Percentiles rank a stretch among this genome's conserved stretches.
These are phyloP conservation scores for Eueides isabella DNA, from an alignment of 1,140 invertebrate genomes.

Conservation along the genomic window DNA sequence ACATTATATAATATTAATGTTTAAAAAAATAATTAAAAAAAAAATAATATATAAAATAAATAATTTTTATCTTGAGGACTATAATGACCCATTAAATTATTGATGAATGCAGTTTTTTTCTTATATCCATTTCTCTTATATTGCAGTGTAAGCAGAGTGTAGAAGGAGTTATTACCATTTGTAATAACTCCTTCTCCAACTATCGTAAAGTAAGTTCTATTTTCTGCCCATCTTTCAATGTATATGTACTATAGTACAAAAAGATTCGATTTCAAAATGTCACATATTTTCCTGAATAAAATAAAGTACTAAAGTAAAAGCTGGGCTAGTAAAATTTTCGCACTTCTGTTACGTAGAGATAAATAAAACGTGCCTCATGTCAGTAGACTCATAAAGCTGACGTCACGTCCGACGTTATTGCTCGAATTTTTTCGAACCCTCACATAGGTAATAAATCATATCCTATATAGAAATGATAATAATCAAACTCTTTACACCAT, in stretches of 20 bases:
- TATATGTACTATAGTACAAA: not conserved
- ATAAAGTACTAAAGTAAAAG: constrained; percentile 8
- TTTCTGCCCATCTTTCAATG: no score
- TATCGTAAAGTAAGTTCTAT: no score
- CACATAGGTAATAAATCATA: constrained; percentile 36
- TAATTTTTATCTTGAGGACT: no score
- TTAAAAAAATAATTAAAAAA: not conserved
- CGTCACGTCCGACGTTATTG: constrained; percentile 39
- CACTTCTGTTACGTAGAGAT: constrained; percentile 1
- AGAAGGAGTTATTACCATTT: no score
- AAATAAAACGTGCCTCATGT: constrained; percentile 12
- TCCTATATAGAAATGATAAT: constrained; percentile 27
- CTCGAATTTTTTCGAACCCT: constrained; percentile 30
- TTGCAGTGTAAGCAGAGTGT: no score
- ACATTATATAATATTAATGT: not conserved
- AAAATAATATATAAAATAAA: not conserved
- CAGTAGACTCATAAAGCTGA: constrained; percentile 24
- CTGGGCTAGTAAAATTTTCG: not conserved
- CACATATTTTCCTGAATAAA: not conserved
- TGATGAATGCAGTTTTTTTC: no score
- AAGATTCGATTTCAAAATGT: not conserved
- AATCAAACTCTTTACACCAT: constrained; percentile 23
- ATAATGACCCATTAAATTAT: no score
- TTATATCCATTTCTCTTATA: no score
- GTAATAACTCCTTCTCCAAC: no score